Evolutionary conservation across 2,888 invertebrate genomes (phyloP).

Genomic region (Tinea pellionella): DNA sequence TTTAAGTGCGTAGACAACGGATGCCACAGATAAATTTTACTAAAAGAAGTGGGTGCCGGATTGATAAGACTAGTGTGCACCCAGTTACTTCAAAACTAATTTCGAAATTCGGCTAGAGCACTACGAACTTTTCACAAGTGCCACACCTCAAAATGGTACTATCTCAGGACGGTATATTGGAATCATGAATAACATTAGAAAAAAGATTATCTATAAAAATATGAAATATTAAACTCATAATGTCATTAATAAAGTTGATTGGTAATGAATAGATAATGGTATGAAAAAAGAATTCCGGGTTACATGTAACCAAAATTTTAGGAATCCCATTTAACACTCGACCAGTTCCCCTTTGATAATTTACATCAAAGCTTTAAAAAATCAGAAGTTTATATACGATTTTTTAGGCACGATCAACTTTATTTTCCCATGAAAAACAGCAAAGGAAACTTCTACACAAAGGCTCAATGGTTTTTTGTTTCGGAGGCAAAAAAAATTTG

Average conservation of each 20-base stretch:
- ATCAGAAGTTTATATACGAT: conserved; percentile 48
- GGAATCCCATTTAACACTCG: background rate
- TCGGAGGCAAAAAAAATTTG: conserved; percentile 51
- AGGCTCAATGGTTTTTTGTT: conserved; percentile 46
- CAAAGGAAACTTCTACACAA: conserved; percentile 58
- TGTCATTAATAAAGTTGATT: background rate
- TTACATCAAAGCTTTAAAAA: conserved; percentile 51
- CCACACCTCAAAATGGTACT: no score
- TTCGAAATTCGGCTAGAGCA: no score
- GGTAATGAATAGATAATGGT: background rate
- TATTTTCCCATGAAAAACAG: conserved; percentile 44
- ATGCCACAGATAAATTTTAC: no score
- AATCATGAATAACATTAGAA: no score
- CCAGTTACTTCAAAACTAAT: no score
- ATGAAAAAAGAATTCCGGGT: background rate
- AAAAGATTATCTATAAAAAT: background rate
- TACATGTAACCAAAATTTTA: background rate
- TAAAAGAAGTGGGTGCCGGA: no score
- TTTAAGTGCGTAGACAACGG: no score
- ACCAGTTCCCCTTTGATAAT: conserved; percentile 31
- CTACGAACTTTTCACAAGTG: no score
- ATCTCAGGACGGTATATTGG: no score
- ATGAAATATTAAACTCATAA: background rate
- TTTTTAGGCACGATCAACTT: conserved; percentile 55
- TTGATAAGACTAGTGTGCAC: no score